Base-by-base conservation (phyloP, 1,140 invertebrate genomes). In the Venustaconcha ellipsiformis region DNA sequence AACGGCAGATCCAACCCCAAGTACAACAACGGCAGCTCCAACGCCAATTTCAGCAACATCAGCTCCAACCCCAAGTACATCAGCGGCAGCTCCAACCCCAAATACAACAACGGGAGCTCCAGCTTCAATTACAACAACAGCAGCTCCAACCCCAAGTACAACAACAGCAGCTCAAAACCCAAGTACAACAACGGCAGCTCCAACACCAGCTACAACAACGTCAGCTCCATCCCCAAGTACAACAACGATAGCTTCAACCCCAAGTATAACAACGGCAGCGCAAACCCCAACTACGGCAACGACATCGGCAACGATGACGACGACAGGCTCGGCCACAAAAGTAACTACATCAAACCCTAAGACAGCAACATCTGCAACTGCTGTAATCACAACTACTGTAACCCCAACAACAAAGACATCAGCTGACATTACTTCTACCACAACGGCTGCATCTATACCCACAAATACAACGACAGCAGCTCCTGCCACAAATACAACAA, bases 371-470 rank as follows among this genome's bases (percentile, higher is more conserved):
- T 1, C 64, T 23, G n/a, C 55, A 37, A 0, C 72, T 68, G 37
- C 64, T 14, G 30, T 55, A 69, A 58, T 37, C 12, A 69, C 65
- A 69, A 74, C 72, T 69, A 69, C 72, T 57, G 59, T 55, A 59
- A 74, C 72, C 57, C 48, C 64, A 59, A 69, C 66, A 69, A 58
- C 72, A n/a, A 69, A 65, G 23, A 69, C 65, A 57, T 62, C 72
- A 69, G 17, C 6, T 69, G 57, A 2, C 56, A 37, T 55, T 57
- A 69, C 64, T 69, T 37, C 57, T 70, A 20, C 66, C 56, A 62
- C 66, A 60, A 70, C 73, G 37, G 37, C 74, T 72, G 66, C 74
- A 56, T 58, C 69, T 60, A 6, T 60, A 18, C n/a, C 59, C 58
- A 71, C 57, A 67, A 64, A 26, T 23, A 37, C 26, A 30, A 62